These are phyloP conservation scores for Tenthredo distinguenda DNA, from an alignment of 2,888 invertebrate genomes.

Conservation along the genomic window DNA sequence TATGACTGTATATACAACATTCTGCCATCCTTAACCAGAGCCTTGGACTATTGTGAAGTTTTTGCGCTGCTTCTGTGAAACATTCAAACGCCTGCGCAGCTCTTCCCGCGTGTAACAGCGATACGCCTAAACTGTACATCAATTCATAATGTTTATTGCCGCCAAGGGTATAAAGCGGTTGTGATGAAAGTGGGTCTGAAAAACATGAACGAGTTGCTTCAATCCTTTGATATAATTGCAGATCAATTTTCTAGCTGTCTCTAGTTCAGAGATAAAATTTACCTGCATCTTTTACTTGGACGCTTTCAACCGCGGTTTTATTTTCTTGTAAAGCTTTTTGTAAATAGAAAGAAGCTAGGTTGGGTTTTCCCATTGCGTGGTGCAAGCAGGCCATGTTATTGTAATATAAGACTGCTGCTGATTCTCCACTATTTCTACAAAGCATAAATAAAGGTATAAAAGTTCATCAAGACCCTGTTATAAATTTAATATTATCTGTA, in stretches of 20 bases:
- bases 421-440: slow-evolving; percentile 82
- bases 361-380: slow-evolving; percentile 89
- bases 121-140: slow-evolving; percentile 91
- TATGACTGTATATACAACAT: slow-evolving; percentile 89
- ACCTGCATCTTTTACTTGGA: slow-evolving; percentile 75
- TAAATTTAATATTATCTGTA: neutral
- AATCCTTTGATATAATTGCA: slow-evolving; percentile 16
- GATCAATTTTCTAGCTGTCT: neutral
- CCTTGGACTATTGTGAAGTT: slow-evolving; percentile 92
- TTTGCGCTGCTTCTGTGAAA: slow-evolving; percentile 90
- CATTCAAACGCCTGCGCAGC: slow-evolving; percentile 94
- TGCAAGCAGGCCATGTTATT: slow-evolving; percentile 92
- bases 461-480: neutral
- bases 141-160: slow-evolving; percentile 83
- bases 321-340: slow-evolving; percentile 90
- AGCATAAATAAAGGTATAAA: slow-evolving; percentile 53
- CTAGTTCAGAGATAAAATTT: neutral
- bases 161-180: slow-evolving; percentile 83
- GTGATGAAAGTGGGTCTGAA: slow-evolving; percentile 76
- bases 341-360: slow-evolving; percentile 89
- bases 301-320: slow-evolving; percentile 77
- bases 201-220: slow-evolving; percentile 47
- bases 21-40: slow-evolving; percentile 97
- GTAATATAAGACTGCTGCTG: slow-evolving; percentile 83
- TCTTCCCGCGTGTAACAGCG: slow-evolving; percentile 89